Percentiles rank a stretch among this genome's conserved stretches.
Evolutionary conservation across 2,888 invertebrate species (phyloP).

Genomic region (Conchocele bisecta): DNA sequence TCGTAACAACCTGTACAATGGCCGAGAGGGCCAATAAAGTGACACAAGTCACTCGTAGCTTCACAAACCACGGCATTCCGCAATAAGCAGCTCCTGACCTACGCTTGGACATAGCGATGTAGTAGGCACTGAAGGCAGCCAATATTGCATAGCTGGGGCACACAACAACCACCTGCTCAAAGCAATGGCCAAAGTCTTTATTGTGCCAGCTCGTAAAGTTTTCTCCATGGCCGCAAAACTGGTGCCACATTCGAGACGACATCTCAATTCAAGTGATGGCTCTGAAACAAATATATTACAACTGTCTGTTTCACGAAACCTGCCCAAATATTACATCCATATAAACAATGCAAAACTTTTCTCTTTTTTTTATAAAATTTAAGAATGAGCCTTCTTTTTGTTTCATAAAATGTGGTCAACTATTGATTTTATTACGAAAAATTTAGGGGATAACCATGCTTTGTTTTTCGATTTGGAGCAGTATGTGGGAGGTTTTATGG

Average conservation of each 20-base stretch:
- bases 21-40: slow-evolving; percentile 88
- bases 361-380: too few species aligned
- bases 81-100: slow-evolving; percentile 34
- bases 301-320: too few species aligned
- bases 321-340: too few species aligned
- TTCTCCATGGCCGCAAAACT: slow-evolving; percentile 75
- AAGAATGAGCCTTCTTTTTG: too few species aligned
- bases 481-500: too few species aligned
- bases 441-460: too few species aligned
- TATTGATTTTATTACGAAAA: too few species aligned
- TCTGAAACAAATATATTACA: too few species aligned
- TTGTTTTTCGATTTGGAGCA: too few species aligned
- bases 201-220: slow-evolving; percentile 83
- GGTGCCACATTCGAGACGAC: slow-evolving; percentile 65
- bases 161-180: slow-evolving; percentile 90
- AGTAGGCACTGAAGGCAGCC: slow-evolving; percentile 91
- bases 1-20: slow-evolving; percentile 85
- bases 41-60: slow-evolving; percentile 82
- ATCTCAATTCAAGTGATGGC: too few species aligned
- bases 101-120: slow-evolving; percentile 86
- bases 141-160: slow-evolving; percentile 89
- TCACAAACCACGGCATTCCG: slow-evolving; percentile 80
- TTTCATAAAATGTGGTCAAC: too few species aligned
- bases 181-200: slow-evolving; percentile 92
- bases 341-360: too few species aligned